These are phyloP conservation scores for Eupelmus urozonus DNA, from an alignment of 2,888 invertebrate species.

Conservation along the genomic window DNA sequence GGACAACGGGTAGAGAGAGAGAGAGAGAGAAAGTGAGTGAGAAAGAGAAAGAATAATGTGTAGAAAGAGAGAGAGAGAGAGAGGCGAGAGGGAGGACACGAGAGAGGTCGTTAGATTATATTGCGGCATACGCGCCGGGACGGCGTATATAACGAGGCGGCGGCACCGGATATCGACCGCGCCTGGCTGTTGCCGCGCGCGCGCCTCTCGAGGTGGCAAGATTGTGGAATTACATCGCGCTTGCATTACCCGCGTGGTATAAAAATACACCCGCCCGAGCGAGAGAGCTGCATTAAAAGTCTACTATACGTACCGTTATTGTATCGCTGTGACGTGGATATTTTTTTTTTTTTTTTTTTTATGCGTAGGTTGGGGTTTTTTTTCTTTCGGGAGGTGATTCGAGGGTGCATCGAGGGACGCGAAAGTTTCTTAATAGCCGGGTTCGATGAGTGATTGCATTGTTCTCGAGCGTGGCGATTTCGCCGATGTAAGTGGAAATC, in stretches of 20 bases:
- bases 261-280: constrained; percentile 8
- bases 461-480: too few relatives aligned
- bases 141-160: constrained; percentile 33
- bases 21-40: constrained; percentile 16
- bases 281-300: constrained; percentile 22
- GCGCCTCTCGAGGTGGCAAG: constrained; percentile 16
- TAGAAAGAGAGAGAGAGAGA: constrained; percentile 2
- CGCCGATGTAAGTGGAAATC: too few relatives aligned
- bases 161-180: constrained; percentile 52
- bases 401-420: too few relatives aligned
- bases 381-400: too few relatives aligned
- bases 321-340: too few relatives aligned
- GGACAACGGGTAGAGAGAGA: neutral
- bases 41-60: constrained; percentile 51
- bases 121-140: constrained; percentile 38
- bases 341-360: too few relatives aligned
- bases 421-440: too few relatives aligned
- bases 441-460: too few relatives aligned
- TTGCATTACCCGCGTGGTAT: constrained; percentile 25
- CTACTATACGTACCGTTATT: neutral
- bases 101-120: constrained; percentile 53
- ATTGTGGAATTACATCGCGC: constrained; percentile 47
- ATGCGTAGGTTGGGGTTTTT: too few relatives aligned
- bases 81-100: constrained; percentile 1
- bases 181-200: neutral